Conservation (phyloP, 2,113 vertebrate genomes). For the Puntigrus tetrazona region DNA sequence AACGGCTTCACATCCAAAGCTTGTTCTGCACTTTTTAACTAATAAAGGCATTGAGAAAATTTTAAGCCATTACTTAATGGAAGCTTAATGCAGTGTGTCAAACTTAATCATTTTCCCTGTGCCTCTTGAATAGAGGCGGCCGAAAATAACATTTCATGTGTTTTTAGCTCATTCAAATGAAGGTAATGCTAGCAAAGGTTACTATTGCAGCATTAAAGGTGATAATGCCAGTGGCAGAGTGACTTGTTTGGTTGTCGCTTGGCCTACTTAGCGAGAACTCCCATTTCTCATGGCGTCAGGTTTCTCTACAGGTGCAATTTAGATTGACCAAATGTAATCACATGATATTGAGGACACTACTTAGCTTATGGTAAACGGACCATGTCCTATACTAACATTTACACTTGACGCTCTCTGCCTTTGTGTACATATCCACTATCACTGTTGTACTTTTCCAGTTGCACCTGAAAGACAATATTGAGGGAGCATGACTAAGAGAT, state of each 20-base stretch:
- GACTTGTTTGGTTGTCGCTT: not conserved
- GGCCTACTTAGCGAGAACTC: slow-evolving; percentile 16
- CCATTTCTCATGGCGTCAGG: slow-evolving; percentile 4
- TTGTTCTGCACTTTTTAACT: slow-evolving; percentile 28
- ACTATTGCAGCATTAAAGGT: not conserved
- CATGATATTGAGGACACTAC: not conserved
- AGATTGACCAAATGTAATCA: not conserved
- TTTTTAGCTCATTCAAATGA: not conserved
- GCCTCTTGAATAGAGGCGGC: not conserved
- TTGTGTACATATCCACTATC: not conserved
- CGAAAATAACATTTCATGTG: slow-evolving; percentile 11
- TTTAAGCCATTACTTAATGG: slow-evolving; percentile 35
- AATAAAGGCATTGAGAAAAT: slow-evolving; percentile 13
- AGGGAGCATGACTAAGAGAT: slow-evolving; percentile 16
- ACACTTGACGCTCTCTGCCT: not conserved
- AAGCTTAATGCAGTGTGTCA: slow-evolving; percentile 36
- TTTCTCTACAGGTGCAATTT: slow-evolving; percentile 18
- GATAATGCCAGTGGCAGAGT: not conserved
- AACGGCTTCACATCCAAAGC: not conserved
- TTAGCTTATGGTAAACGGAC: not conserved
- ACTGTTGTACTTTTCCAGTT: slow-evolving; percentile 4
- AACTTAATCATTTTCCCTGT: slow-evolving; percentile 12
- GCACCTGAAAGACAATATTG: slow-evolving; percentile 25
- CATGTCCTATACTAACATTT: not conserved
- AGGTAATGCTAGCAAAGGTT: not conserved